Evolutionary conservation across 2,797 vertebrate species (phyloP).

Genomic region (Periparus ater): DNA sequence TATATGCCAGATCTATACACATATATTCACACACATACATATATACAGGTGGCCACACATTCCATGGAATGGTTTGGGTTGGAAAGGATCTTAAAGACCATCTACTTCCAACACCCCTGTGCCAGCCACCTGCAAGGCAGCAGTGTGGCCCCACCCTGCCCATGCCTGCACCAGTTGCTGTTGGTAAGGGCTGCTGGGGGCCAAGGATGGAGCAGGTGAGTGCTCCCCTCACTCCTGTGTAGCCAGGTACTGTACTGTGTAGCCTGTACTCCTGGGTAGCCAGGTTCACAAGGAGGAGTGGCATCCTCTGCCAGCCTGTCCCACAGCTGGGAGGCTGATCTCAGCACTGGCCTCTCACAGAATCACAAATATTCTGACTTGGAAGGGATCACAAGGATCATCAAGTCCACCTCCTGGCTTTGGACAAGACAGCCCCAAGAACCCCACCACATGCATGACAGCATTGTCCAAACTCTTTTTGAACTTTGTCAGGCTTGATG

Average conservation of each 20-base stretch:
- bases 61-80: background rate
- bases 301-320: background rate
- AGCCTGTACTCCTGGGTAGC: too few species aligned
- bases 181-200: conserved; percentile 72
- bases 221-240: too few species aligned
- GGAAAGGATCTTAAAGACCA: background rate
- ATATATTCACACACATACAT: background rate
- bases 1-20: too few species aligned
- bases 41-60: background rate
- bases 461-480: background rate
- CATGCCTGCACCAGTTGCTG: conserved; percentile 89
- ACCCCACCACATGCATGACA: rapidly evolving
- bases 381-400: background rate
- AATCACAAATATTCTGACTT: background rate
- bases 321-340: background rate
- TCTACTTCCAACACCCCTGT: background rate
- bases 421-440: background rate
- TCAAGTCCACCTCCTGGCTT: background rate
- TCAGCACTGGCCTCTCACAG: background rate
- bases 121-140: background rate
- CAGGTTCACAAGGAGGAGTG: background rate
- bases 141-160: conserved; percentile 42
- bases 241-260: too few species aligned
- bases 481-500: background rate
- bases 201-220: background rate